Evolutionary conservation across 53 echinoderm and acorn worm species (phyloP).

Genomic region (Henricia sp.): DNA sequence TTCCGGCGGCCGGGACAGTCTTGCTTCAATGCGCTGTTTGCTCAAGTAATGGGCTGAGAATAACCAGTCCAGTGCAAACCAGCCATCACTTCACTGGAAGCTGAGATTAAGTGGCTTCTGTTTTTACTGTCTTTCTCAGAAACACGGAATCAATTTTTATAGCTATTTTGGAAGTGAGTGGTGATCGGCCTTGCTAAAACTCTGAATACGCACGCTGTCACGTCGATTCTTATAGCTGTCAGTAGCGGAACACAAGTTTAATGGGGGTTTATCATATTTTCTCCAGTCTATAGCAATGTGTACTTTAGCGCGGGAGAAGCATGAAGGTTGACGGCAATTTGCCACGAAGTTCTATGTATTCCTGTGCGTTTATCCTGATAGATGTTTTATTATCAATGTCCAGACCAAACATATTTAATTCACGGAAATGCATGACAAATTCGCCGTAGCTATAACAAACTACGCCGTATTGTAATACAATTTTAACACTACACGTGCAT

Average conservation of each 20-base stretch:
- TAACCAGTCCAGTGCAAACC: slow-evolving; percentile 31
- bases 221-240: slow-evolving; percentile 2
- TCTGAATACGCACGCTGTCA: background rate
- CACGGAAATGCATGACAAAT: too few species aligned
- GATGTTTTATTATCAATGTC: too few species aligned
- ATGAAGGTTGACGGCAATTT: too few species aligned
- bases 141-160: slow-evolving; percentile 1
- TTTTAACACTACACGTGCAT: too few species aligned
- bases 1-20: background rate
- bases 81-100: background rate
- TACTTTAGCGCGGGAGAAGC: too few species aligned
- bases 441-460: too few species aligned
- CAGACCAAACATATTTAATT: too few species aligned
- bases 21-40: background rate
- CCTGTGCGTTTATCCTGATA: too few species aligned
- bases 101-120: background rate
- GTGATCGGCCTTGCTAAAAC: background rate
- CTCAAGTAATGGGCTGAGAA: slow-evolving; percentile 39
- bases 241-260: background rate
- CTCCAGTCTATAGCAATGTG: too few species aligned
- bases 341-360: too few species aligned
- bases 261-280: too few species aligned
- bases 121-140: slow-evolving; percentile 15
- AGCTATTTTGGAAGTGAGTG: background rate
- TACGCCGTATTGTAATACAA: too few species aligned